Evolutionary conservation across 2,888 invertebrate genomes (phyloP), one percentile per base, ranked within the genome.

Genomic region (Mayetiola destructor): DNA sequence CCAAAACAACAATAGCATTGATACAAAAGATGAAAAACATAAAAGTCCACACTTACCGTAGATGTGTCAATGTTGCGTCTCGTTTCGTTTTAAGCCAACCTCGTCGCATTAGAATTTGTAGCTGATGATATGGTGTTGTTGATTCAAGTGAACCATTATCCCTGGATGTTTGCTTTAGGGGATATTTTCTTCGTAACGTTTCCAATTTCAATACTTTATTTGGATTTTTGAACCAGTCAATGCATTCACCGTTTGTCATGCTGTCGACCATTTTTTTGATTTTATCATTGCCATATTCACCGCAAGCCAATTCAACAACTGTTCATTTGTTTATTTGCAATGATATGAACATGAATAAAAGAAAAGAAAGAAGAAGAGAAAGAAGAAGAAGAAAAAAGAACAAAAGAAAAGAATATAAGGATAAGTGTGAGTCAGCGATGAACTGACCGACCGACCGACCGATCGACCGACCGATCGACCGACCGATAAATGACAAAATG

Each of bases 261-360:
- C 80, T 83, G 8, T 74, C 72, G 16, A 83, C 80, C 63, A 90
- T 75, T 0, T 72, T 65, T 14, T 80, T 73, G 16, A 88, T 78
- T 70, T 84, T 85, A 62, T 91, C 89, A 30, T 81, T 78, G 0
- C 93, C 94, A 65, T 92, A 85, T 73, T 95, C 94, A 0, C 86
- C 93, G 63, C 90, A 88, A 0, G 94, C 90, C 63, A 95, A 72
- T 74, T 95, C 94, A 66, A 94, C 93, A 30, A 92, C 93, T 94
- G 73, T 1, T 74, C 71, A 58, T 57, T 65, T 42, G 23, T 18
- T 18, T 4, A 12, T 10, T 40, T 40, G 16, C 10, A 23, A 23
- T 32, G 12, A 32, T 32, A 61, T 58, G 59, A 10, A 21, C 12
- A 32, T 32, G 12, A 9, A 32, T 32, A 12, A 32, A 9, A 32